Evolutionary conservation across 1,140 invertebrate genomes (phyloP), one percentile per base, ranked within the genome.

Genomic region (Leptopilina clavipes): DNA sequence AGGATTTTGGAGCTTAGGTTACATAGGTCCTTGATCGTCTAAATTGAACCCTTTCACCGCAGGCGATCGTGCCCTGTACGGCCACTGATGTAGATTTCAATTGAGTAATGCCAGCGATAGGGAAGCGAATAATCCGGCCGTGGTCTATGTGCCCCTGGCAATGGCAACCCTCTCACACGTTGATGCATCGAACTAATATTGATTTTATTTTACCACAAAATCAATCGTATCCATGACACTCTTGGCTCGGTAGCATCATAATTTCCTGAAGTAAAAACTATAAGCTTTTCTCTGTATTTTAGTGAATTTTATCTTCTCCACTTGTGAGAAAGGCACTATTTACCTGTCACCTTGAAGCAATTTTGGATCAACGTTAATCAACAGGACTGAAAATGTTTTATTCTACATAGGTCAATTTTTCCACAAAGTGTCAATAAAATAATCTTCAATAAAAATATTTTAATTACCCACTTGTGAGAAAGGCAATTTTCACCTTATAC

Each of bases 21-120:
- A n/a, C n/a, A n/a, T 48, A 25, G 3, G 6, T 71, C 70, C 40
- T 71, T 44, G 40, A 31, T 22, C 12, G 18, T 12, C 56, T 70
- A 71, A 72, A 37, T 37, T 71, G 37, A 75, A 76, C 79, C 76
- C 31, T 76, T 70, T 74, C 40, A 72, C 81, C 74, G 74, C 83
- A 84, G 79, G 79, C 82, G 81, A 73, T 79, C 74, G 74, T 78
- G 78, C 78, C 72, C 76, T 65, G 79, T 78, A 76, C 79, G 77
- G 81, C 79, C 85, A 83, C 79, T 76, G 81, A 82, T 81, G 82
- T 86, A 82, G 83, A 86, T 87, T 86, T 84, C 85, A 86, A 86
- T 87, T 79, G 85, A 79, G 79, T 77, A 81, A 78, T 85, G 81
- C 83, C 83, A 84, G 80, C 71, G 82, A 82, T 77, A 82, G 84